A percentile compares a stretch with the other conserved stretches of the same genome.
phyloP scores from a whole-genome alignment of 2,113 vertebrate species.

The Leptosomus discolor region DNA sequence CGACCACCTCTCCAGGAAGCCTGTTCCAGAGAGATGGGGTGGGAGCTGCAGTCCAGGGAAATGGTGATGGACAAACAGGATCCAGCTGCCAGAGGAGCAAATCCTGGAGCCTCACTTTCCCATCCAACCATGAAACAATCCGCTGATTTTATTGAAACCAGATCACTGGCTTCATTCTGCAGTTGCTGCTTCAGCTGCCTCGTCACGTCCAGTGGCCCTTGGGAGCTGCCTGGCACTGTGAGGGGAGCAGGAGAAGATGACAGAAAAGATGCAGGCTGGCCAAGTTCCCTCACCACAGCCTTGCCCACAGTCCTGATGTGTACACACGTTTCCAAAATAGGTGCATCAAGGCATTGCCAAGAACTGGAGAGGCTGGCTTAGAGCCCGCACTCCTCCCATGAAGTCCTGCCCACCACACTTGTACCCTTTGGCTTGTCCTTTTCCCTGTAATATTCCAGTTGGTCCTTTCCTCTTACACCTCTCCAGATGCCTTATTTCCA shows the following conservation, averaged over 20 bases:
- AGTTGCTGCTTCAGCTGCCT: background rate
- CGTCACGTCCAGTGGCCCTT: constrained; percentile 18
- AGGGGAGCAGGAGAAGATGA: background rate
- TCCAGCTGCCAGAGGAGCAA: constrained; percentile 63
- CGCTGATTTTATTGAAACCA: constrained; percentile 68
- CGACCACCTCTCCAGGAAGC: background rate
- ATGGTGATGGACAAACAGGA: constrained; percentile 36
- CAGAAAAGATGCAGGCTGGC: background rate
- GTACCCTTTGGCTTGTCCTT: background rate
- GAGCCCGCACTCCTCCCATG: rapidly evolving
- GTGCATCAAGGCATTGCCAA: background rate
- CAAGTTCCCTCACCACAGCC: background rate
- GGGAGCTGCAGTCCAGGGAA: background rate
- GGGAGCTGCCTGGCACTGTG: background rate
- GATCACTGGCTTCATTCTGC: background rate
- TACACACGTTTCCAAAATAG: background rate
- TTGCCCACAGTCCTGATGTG: background rate
- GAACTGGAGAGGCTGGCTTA: background rate
- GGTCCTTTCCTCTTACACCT: background rate
- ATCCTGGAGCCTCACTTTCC: constrained; percentile 51
- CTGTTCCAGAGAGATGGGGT: background rate
- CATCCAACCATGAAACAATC: constrained; percentile 64
- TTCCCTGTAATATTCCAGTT: background rate
- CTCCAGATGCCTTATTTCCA: background rate
- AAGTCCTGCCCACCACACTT: background rate